These are phyloP conservation scores for Ophonus ardosiacus DNA, from an alignment of 2,888 invertebrate species.

Conservation along the genomic window DNA sequence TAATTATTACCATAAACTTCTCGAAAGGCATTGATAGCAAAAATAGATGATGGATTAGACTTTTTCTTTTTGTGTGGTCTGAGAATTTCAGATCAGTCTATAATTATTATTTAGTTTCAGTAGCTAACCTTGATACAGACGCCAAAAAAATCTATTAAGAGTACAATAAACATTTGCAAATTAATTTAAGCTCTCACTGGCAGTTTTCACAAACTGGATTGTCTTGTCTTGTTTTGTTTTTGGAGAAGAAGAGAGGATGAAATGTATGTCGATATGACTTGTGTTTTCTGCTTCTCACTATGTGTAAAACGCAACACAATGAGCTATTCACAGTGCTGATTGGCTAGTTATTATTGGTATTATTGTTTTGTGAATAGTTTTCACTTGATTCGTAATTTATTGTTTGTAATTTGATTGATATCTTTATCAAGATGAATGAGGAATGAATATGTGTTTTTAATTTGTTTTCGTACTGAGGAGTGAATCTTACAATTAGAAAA, in stretches of 20 bases:
- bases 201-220: neutral
- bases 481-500: too few relatives aligned
- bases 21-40: neutral
- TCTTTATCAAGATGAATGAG: slow-evolving; percentile 43
- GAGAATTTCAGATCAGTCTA: neutral
- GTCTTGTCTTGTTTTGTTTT: neutral
- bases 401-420: slow-evolving; percentile 43
- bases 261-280: slow-evolving; percentile 35
- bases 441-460: neutral
- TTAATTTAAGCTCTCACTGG: slow-evolving; percentile 18
- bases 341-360: slow-evolving; percentile 46
- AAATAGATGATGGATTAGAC: slow-evolving; percentile 1
- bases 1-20: neutral
- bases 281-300: slow-evolving; percentile 13
- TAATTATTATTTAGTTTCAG: slow-evolving; percentile 53
- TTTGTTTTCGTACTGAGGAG: neutral
- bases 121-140: slow-evolving; percentile 47
- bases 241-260: neutral
- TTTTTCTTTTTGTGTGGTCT: slow-evolving; percentile 42
- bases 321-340: slow-evolving; percentile 46
- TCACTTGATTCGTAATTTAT: slow-evolving; percentile 43
- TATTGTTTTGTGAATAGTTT: slow-evolving; percentile 39
- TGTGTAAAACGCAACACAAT: slow-evolving; percentile 37
- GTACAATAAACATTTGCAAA: slow-evolving; percentile 28
- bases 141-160: slow-evolving; percentile 38